Conservation (phyloP, 2,113 vertebrate species). For the Sialia sialis region DNA sequence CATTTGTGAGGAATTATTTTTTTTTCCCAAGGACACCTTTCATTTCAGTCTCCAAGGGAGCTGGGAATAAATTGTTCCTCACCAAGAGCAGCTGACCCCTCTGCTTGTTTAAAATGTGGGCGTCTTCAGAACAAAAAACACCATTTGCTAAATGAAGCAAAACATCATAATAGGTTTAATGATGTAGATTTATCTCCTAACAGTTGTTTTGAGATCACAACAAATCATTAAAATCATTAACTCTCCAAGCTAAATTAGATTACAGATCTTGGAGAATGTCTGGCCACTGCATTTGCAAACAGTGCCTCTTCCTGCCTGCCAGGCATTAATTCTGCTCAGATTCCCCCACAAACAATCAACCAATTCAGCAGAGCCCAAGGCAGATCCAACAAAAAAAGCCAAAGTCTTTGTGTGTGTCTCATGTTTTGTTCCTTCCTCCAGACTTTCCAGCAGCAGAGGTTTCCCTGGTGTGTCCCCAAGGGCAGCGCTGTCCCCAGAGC, state of each 20-base stretch:
- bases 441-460: not conserved
- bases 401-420: not conserved
- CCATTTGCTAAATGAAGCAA: slow-evolving; percentile 79
- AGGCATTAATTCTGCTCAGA: slow-evolving; percentile 55
- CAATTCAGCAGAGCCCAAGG: slow-evolving; percentile 39
- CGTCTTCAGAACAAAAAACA: slow-evolving; percentile 56
- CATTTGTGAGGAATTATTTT: not conserved
- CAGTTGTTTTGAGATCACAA: slow-evolving; percentile 80
- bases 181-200: slow-evolving; percentile 77
- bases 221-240: slow-evolving; percentile 81
- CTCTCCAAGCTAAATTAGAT: slow-evolving; percentile 73
- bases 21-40: slow-evolving; percentile 61
- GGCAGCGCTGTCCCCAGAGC: not conserved
- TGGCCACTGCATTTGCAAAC: slow-evolving; percentile 46
- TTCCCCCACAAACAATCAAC: slow-evolving; percentile 32
- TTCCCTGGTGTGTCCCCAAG: not conserved
- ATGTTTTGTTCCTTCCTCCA: not conserved
- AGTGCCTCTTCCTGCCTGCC: slow-evolving; percentile 8
- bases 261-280: slow-evolving; percentile 60
- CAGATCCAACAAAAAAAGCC: slow-evolving; percentile 47
- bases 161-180: slow-evolving; percentile 75
- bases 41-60: slow-evolving; percentile 33
- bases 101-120: slow-evolving; percentile 67
- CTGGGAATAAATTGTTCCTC: slow-evolving; percentile 36
- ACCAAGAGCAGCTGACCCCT: slow-evolving; percentile 39